A percentile compares a stretch with the other conserved stretches of the same genome.
phyloP scores from a whole-genome alignment of 2,113 vertebrate genomes.

The Sapajus apella region DNA sequence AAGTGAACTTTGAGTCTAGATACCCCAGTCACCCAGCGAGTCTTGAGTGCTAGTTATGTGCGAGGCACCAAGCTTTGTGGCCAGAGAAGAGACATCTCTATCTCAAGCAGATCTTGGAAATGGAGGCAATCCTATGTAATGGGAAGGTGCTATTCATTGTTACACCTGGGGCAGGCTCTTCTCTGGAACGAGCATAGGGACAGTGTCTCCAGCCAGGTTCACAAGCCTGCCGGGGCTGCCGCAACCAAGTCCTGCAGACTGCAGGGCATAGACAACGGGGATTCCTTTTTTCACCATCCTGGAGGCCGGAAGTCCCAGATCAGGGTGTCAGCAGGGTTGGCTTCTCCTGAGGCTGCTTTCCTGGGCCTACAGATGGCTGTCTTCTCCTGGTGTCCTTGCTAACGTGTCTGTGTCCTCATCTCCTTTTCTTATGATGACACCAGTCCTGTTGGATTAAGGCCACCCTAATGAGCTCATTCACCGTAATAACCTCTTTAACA shows the following conservation, averaged over 20 bases:
- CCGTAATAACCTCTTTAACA: too few relatives aligned
- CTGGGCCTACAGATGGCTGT: rapidly evolving
- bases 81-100: background rate
- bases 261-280: rapidly evolving
- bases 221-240: rapidly evolving
- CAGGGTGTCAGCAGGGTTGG: rapidly evolving
- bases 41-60: rapidly evolving
- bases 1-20: too few relatives aligned
- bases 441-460: background rate
- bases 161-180: background rate
- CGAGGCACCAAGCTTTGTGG: rapidly evolving
- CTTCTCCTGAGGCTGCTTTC: rapidly evolving
- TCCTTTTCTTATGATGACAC: background rate
- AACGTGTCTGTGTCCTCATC: background rate
- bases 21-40: too few relatives aligned
- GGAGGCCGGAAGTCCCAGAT: too few relatives aligned
- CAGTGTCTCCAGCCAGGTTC: background rate
- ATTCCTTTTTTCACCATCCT: rapidly evolving
- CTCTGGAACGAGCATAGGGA: background rate
- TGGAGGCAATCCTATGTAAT: rapidly evolving
- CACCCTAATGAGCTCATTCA: rapidly evolving
- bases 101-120: too few relatives aligned
- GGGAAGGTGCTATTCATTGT: rapidly evolving
- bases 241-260: rapidly evolving
- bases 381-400: too few relatives aligned